Evolutionary conservation across 2,888 invertebrate species (phyloP).

Genomic region (Tipula confusa): DNA sequence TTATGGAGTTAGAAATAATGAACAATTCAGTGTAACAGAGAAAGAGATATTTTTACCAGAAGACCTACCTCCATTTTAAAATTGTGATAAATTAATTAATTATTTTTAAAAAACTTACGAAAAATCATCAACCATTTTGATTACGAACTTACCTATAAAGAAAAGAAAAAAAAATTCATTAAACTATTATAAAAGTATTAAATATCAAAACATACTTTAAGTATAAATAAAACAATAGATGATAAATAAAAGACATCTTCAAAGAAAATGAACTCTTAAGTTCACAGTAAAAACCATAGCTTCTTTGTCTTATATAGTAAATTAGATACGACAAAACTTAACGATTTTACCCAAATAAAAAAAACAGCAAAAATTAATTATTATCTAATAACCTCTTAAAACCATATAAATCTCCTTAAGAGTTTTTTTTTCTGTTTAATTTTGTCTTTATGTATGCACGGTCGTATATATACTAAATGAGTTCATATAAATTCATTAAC

Average conservation of each 20-base stretch:
- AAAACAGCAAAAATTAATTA: neutral
- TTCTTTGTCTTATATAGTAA: neutral
- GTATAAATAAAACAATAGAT: too few species aligned
- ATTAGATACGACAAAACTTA: neutral
- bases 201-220: too few species aligned
- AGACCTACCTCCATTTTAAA: too few species aligned
- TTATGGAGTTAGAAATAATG: too few species aligned
- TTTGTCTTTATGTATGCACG: neutral
- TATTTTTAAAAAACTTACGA: neutral
- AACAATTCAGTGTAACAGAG: too few species aligned
- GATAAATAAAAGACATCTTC: too few species aligned
- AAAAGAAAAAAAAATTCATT: neutral
- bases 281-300: neutral
- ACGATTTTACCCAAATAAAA: neutral
- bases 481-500: neutral
- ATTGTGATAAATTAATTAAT: too few species aligned
- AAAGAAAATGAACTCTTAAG: too few species aligned
- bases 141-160: neutral
- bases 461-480: neutral
- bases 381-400: constrained; percentile 25
- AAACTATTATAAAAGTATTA: neutral
- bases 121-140: neutral
- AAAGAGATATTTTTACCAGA: too few species aligned
- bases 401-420: neutral
- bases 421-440: neutral